Evolutionary conservation across 1,140 invertebrate genomes (phyloP).

Genomic region (Bombus picipes): DNA sequence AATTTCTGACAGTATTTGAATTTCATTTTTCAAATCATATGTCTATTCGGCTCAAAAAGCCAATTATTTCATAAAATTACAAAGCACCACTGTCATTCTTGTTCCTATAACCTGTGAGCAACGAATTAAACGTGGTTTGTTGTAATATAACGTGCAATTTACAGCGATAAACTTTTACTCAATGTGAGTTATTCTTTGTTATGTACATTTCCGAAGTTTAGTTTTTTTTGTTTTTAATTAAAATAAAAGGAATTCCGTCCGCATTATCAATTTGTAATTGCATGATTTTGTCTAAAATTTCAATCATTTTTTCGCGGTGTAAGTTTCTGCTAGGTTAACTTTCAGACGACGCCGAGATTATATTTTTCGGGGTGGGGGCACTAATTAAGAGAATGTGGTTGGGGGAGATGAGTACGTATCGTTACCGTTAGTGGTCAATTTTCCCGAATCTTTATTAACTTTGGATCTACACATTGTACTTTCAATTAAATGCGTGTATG

Average conservation of each 20-base stretch:
- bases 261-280: background rate
- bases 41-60: background rate
- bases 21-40: slow-evolving; percentile 42
- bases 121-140: slow-evolving; percentile 16
- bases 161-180: slow-evolving; percentile 22
- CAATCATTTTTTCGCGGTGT: background rate
- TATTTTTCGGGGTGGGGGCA: slow-evolving; percentile 66
- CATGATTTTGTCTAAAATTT: background rate
- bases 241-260: background rate
- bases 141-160: slow-evolving; percentile 17
- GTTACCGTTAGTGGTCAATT: slow-evolving; percentile 59
- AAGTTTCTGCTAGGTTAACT: slow-evolving; percentile 63
- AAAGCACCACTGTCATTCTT: background rate
- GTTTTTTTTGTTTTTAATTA: background rate
- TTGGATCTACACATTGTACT: background rate
- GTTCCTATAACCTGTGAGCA: slow-evolving; percentile 5
- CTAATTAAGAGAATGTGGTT: slow-evolving; percentile 64
- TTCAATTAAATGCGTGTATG: slow-evolving; percentile 1
- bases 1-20: slow-evolving; percentile 66
- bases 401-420: slow-evolving; percentile 44
- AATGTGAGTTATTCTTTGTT: slow-evolving; percentile 25
- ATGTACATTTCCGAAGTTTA: background rate
- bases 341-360: slow-evolving; percentile 63
- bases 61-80: background rate
- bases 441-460: slow-evolving; percentile 25